phyloP scores from a whole-genome alignment of 2,888 invertebrate genomes.

The Ophion slaviceki region DNA sequence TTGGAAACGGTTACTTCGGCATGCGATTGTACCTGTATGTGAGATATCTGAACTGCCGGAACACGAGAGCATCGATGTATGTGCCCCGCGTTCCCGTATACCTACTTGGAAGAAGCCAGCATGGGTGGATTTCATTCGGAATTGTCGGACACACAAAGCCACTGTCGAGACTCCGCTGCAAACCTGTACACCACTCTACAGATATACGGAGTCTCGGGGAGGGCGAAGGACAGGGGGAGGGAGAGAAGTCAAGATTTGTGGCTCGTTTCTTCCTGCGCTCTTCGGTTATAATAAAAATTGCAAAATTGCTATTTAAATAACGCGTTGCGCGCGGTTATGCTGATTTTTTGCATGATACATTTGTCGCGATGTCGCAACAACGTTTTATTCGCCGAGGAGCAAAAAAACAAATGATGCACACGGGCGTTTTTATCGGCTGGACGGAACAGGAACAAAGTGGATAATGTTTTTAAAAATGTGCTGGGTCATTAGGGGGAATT shows the following conservation, averaged over 20 bases:
- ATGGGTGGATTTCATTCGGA: slow-evolving; percentile 63
- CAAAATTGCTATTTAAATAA: slow-evolving; percentile 63
- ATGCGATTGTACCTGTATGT: slow-evolving; percentile 42
- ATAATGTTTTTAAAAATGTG: neutral
- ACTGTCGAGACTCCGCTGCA: slow-evolving; percentile 51
- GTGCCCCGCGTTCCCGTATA: slow-evolving; percentile 5
- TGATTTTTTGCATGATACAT: slow-evolving; percentile 47
- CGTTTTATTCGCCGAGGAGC: neutral
- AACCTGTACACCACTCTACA: slow-evolving; percentile 38
- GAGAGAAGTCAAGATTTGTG: slow-evolving; percentile 53
- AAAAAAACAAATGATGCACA: slow-evolving; percentile 10
- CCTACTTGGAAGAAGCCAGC: slow-evolving; percentile 52
- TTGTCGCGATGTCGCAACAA: slow-evolving; percentile 9
- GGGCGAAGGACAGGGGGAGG: neutral
- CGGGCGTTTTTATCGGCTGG: neutral
- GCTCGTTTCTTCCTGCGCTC: slow-evolving; percentile 54
- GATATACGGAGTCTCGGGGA: slow-evolving; percentile 11
- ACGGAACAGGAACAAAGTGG: neutral
- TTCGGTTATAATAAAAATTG: slow-evolving; percentile 59
- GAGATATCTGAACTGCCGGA: slow-evolving; percentile 47
- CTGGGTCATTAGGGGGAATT: neutral
- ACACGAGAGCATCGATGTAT: slow-evolving; percentile 31
- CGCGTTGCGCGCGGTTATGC: slow-evolving; percentile 40
- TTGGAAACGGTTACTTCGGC: slow-evolving; percentile 55
- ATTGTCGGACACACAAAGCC: slow-evolving; percentile 63